Evolutionary conservation across 1,140 invertebrate species (phyloP).

Genomic region (Pseudoatta argentina): DNA sequence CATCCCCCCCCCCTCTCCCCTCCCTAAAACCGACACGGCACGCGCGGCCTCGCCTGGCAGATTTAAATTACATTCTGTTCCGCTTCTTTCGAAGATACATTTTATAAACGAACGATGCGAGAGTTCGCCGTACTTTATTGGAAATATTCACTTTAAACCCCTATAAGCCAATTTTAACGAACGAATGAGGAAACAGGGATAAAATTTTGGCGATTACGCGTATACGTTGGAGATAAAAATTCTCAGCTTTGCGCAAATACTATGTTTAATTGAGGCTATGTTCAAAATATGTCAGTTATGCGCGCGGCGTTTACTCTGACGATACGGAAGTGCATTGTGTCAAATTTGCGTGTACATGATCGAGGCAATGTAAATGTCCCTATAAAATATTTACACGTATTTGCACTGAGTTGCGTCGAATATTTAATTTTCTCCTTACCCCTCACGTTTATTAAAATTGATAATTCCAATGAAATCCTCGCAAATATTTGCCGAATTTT

Average conservation of each 20-base stretch:
- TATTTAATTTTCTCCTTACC: constrained; percentile 65
- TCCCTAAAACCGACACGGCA: not conserved
- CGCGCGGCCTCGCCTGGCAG: not conserved
- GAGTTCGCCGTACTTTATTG: constrained; percentile 65
- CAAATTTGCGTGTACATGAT: not conserved
- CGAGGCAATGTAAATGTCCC: constrained; percentile 49
- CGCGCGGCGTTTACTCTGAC: constrained; percentile 47
- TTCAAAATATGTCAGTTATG: constrained; percentile 64
- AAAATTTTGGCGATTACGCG: constrained; percentile 67
- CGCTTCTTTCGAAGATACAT: constrained; percentile 52
- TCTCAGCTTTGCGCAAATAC: constrained; percentile 37
- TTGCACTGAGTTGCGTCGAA: constrained; percentile 38
- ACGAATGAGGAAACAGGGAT: constrained; percentile 63
- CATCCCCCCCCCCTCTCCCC: too few species aligned
- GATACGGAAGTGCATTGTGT: constrained; percentile 40
- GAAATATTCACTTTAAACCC: constrained; percentile 72
- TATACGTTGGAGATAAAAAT: constrained; percentile 64
- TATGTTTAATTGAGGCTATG: constrained; percentile 60
- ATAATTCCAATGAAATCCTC: constrained; percentile 60
- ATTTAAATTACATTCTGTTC: constrained; percentile 50
- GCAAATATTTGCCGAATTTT: constrained; percentile 61
- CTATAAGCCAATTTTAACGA: constrained; percentile 68
- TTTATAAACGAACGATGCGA: constrained; percentile 57
- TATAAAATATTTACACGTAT: constrained; percentile 59
- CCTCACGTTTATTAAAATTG: constrained; percentile 64